Evolutionary conservation across 2,113 vertebrate species (phyloP).

Genomic region (Bos indicus): DNA sequence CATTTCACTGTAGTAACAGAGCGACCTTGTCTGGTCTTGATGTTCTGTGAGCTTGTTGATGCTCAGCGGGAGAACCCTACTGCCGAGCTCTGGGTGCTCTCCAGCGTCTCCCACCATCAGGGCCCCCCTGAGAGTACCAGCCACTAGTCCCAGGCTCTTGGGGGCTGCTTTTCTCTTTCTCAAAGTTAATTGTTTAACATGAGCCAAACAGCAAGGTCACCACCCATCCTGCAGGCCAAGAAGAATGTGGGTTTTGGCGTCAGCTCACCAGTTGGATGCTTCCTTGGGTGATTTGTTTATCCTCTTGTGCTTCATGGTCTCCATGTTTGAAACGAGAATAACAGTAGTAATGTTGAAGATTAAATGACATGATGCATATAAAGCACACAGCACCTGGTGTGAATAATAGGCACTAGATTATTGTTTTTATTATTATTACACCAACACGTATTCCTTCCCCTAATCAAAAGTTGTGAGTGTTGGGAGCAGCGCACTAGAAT

Average conservation of each 20-base stretch:
- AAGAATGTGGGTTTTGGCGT: neutral
- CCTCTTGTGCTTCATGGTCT: neutral
- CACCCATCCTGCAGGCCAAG: neutral
- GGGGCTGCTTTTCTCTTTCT: neutral
- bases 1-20: neutral
- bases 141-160: neutral
- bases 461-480: neutral
- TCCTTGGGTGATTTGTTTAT: neutral
- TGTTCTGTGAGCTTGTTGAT: neutral
- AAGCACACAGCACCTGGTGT: neutral
- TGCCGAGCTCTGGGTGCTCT: neutral
- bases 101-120: neutral
- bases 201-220: neutral
- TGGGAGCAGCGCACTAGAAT: neutral
- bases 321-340: neutral
- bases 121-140: no score
- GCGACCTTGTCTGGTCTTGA: neutral
- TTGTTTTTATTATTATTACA: neutral
- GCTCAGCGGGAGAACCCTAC: accelerated
- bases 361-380: neutral
- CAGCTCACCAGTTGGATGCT: neutral
- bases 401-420: neutral
- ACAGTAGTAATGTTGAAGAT: neutral
- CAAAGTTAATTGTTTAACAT: neutral
- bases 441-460: neutral